Conservation (phyloP, 2,888 invertebrate species). For the Phorcus lineatus region DNA sequence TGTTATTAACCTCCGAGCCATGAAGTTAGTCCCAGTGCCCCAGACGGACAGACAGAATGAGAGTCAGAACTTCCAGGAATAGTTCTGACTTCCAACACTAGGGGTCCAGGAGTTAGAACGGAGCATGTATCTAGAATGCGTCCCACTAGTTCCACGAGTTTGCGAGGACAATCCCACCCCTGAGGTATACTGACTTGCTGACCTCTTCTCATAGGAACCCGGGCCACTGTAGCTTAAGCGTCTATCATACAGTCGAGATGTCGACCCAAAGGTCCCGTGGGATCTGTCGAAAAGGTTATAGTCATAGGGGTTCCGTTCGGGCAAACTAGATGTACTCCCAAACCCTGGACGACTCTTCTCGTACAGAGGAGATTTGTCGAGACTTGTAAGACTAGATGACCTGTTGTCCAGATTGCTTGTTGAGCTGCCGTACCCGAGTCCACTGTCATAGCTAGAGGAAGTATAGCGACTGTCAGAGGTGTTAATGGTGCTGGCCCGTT, state of each 20-base stretch:
- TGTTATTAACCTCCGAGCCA: neutral
- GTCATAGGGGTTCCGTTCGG: neutral
- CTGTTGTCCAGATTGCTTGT: neutral
- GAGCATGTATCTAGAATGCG: neutral
- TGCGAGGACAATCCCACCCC: neutral
- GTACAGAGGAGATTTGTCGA: neutral
- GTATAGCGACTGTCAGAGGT: neutral
- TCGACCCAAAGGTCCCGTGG: neutral
- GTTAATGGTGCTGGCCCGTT: neutral
- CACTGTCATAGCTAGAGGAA: neutral
- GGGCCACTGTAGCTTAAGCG: neutral
- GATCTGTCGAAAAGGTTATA: neutral
- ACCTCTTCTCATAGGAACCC: neutral
- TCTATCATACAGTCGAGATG: constrained; percentile 1
- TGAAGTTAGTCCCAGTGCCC: neutral
- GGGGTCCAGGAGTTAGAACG: constrained; percentile 14
- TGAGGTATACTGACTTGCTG: neutral
- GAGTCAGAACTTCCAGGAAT: constrained; percentile 2
- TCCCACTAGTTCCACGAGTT: neutral
- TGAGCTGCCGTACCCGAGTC: neutral
- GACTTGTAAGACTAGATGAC: neutral
- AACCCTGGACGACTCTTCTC: constrained; percentile 3
- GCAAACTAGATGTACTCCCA: neutral
- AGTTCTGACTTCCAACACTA: neutral
- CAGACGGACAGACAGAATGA: neutral